A percentile compares a stretch with the other conserved stretches of the same genome.
These are phyloP conservation scores for Cyclina sinensis DNA, from an alignment of 1,140 invertebrate genomes.

Conservation along the genomic window DNA sequence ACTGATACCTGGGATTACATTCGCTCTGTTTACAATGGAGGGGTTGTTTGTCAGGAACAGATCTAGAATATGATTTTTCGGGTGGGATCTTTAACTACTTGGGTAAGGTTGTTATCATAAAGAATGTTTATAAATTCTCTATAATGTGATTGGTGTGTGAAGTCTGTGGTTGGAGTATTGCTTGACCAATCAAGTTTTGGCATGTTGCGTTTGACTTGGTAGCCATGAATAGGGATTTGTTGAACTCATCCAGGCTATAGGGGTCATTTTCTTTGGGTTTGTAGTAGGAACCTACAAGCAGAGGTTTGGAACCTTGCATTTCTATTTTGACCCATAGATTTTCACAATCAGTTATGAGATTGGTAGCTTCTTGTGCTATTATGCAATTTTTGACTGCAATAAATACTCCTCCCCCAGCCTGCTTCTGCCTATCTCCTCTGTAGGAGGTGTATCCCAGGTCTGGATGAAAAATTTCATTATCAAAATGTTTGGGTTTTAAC, in stretches of 20 bases:
- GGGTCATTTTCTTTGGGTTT: constrained; percentile 23
- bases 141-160: too few species aligned
- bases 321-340: constrained; percentile 17
- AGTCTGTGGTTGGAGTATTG: too few species aligned
- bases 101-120: too few species aligned
- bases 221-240: neutral
- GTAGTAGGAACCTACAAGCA: neutral
- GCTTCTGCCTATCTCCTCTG: neutral
- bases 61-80: too few species aligned
- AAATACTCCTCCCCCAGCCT: neutral
- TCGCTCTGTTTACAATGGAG: too few species aligned
- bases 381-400: constrained; percentile 31
- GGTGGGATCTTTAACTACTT: too few species aligned
- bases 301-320: neutral
- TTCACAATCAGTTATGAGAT: neutral
- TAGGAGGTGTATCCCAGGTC: constrained; percentile 7
- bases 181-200: neutral
- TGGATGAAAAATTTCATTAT: constrained; percentile 24
- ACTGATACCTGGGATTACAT: too few species aligned
- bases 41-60: too few species aligned
- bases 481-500: constrained; percentile 30
- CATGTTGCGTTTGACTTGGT: neutral
- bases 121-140: too few species aligned
- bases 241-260: neutral
- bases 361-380: neutral